Evolutionary conservation across 2,797 vertebrate species (phyloP).

Genomic region (Gorsachius magnificus): DNA sequence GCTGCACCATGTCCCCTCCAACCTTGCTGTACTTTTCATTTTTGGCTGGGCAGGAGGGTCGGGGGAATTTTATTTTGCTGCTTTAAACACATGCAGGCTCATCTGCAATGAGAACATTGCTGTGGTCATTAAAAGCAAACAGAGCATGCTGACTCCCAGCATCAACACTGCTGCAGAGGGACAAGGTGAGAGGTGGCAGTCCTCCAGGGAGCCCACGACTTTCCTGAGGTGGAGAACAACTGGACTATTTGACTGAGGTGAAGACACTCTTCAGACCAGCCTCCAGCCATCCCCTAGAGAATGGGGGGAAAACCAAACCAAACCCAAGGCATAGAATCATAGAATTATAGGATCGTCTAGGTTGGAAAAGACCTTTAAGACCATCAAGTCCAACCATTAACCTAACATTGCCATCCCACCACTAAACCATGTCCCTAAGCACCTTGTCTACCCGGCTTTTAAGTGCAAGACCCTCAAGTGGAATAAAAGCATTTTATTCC

Average conservation of each 20-base stretch:
- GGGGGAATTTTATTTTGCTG: neutral
- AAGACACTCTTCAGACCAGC: neutral
- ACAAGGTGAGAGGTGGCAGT: neutral
- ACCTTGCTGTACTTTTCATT: neutral
- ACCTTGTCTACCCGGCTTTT: no score
- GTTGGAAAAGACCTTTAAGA: no score
- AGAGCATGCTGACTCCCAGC: neutral
- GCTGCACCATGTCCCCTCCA: neutral
- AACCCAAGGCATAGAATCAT: neutral
- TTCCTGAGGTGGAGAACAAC: neutral
- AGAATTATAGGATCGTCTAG: no score
- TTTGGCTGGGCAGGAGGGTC: neutral
- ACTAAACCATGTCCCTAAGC: no score
- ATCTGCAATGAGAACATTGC: neutral
- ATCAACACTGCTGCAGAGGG: neutral
- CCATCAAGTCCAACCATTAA: no score
- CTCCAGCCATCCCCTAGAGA: neutral
- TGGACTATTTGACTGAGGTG: fast-evolving
- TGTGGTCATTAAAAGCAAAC: conserved; percentile 20
- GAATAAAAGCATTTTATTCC: neutral
- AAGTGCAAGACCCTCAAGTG: neutral
- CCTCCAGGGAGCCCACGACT: neutral
- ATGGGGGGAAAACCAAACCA: neutral
- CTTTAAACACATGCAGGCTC: neutral
- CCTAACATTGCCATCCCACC: no score